Evolutionary conservation across 2,113 vertebrate genomes (phyloP).

Genomic region (Podarcis muralis): DNA sequence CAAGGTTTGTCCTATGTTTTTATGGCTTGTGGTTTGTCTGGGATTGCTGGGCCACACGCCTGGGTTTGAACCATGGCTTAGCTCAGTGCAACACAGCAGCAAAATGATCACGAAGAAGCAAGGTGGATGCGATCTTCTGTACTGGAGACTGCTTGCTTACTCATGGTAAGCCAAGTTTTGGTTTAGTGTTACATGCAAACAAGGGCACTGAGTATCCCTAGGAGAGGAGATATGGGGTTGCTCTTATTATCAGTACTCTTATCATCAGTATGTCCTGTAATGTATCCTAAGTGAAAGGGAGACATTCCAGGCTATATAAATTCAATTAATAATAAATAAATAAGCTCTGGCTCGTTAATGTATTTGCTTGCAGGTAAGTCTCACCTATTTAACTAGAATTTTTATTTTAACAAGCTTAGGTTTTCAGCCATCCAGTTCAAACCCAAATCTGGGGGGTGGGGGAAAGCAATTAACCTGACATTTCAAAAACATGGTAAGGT

Average conservation of each 20-base stretch:
- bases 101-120: no score
- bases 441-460: not conserved
- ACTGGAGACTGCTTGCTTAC: no score
- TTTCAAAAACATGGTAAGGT: not conserved
- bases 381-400: not conserved
- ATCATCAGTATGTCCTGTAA: not conserved
- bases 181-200: no score
- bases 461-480: not conserved
- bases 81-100: no score
- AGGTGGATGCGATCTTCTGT: no score
- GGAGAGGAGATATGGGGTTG: not conserved
- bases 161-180: no score
- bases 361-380: not conserved
- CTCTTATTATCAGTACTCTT: not conserved
- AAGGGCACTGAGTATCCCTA: not conserved
- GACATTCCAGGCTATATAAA: not conserved
- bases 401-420: not conserved
- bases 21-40: no score
- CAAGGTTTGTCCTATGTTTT: no score
- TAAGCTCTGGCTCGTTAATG: not conserved
- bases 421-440: not conserved
- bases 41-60: no score
- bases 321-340: not conserved
- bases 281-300: not conserved
- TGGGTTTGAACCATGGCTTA: no score